Evolutionary conservation across 2,888 invertebrate genomes (phyloP).

Genomic region (Pachliopta kotzebuea): DNA sequence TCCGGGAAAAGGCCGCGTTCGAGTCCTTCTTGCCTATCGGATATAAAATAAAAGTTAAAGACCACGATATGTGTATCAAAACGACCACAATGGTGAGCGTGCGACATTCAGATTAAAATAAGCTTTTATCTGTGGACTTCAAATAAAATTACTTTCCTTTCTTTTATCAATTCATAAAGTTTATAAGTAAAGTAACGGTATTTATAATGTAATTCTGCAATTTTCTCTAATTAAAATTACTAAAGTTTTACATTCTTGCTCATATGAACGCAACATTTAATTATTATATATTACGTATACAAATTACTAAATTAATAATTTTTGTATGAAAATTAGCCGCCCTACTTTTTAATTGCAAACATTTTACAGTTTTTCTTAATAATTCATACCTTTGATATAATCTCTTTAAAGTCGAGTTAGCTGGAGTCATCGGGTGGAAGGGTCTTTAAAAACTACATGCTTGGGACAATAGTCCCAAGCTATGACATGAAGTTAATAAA

Average conservation of each 20-base stretch:
- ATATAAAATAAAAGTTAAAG: constrained; percentile 48
- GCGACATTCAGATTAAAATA: background rate
- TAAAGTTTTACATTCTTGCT: background rate
- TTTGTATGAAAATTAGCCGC: background rate
- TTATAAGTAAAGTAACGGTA: background rate
- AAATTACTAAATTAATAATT: background rate
- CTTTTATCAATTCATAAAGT: background rate
- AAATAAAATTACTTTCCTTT: too few species aligned
- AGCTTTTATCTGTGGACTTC: too few species aligned
- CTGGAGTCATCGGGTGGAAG: too few species aligned
- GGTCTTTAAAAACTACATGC: too few species aligned
- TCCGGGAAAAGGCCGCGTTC: constrained; percentile 47
- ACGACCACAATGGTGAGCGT: constrained; percentile 46
- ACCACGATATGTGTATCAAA: constrained; percentile 52
- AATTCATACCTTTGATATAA: background rate
- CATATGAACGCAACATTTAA: background rate
- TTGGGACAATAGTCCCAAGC: too few species aligned
- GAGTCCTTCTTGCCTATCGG: constrained; percentile 47
- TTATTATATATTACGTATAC: background rate
- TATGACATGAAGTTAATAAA: too few species aligned
- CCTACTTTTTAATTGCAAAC: background rate
- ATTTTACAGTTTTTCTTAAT: background rate
- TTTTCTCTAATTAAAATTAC: constrained; percentile 1
- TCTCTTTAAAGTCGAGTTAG: background rate
- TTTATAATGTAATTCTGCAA: background rate